A percentile compares a stretch with the other conserved stretches of the same genome.
These are phyloP conservation scores for Potamilus streckersoni DNA, from an alignment of 1,140 invertebrate genomes.

Conservation along the genomic window DNA sequence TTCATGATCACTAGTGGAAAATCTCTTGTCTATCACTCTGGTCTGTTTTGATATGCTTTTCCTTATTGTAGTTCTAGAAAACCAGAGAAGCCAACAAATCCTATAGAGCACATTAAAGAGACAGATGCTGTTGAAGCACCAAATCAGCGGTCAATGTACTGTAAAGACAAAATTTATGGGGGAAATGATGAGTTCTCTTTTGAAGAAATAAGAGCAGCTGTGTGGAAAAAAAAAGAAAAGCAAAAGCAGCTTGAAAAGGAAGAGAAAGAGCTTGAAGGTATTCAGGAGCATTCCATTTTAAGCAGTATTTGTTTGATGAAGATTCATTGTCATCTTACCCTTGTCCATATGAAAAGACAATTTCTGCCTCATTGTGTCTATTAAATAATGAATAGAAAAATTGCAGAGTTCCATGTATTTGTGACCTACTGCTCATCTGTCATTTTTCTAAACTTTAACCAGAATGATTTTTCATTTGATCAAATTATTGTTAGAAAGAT, in stretches of 20 bases:
- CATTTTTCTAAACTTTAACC: no score
- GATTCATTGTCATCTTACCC: no score
- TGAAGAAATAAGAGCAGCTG: slow-evolving; percentile 71
- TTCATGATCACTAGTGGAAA: no score
- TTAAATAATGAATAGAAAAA: no score
- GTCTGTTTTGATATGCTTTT: slow-evolving; percentile 2
- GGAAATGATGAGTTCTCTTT: slow-evolving; percentile 71
- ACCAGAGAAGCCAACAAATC: slow-evolving; percentile 25
- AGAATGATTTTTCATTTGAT: no score
- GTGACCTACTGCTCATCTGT: no score
- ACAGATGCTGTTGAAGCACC: slow-evolving; percentile 3
- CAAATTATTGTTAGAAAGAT: no score
- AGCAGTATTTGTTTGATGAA: no score
- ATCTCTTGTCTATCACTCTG: neutral
- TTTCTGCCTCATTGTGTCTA: no score
- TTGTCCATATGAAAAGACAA: no score
- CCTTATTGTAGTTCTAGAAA: slow-evolving; percentile 37
- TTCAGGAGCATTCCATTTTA: no score
- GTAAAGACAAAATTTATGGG: slow-evolving; percentile 69
- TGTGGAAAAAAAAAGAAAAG: slow-evolving; percentile 48
- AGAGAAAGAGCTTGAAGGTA: slow-evolving; percentile 44
- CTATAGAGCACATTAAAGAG: slow-evolving; percentile 5
- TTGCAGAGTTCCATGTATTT: no score
- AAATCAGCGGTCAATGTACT: slow-evolving; percentile 66
- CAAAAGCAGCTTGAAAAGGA: slow-evolving; percentile 39